Percentiles rank a stretch among this genome's conserved stretches.
phyloP scores from a whole-genome alignment of 1,140 invertebrate genomes.

The Panagrolaimus sp. region DNA sequence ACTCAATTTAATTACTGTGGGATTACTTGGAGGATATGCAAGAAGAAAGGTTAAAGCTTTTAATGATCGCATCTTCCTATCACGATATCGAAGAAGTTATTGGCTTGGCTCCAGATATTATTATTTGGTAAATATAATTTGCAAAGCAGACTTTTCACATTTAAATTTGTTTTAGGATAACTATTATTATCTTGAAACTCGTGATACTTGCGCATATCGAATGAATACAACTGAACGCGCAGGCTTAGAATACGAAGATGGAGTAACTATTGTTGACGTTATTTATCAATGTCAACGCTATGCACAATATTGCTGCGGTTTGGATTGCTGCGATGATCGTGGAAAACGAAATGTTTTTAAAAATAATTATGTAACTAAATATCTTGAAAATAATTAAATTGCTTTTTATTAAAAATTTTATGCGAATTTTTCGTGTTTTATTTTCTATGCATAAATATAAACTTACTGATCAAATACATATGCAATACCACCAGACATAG shows the following conservation, averaged over 20 bases:
- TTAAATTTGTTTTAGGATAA: constrained; percentile 45
- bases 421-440: constrained; percentile 18
- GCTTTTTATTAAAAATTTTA: constrained; percentile 22
- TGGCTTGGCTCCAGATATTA: constrained; percentile 56
- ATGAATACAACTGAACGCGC: constrained; percentile 48
- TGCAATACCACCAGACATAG: constrained; percentile 94
- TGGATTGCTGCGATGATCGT: constrained; percentile 50
- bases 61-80: constrained; percentile 55
- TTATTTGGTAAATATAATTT: constrained; percentile 32
- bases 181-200: constrained; percentile 48
- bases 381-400: constrained; percentile 59
- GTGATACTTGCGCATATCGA: constrained; percentile 52
- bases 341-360: constrained; percentile 5
- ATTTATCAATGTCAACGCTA: constrained; percentile 57
- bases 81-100: constrained; percentile 47
- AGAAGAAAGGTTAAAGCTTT: constrained; percentile 53
- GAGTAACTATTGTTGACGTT: constrained; percentile 45
- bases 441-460: too few relatives aligned
- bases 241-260: constrained; percentile 52
- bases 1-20: constrained; percentile 44
- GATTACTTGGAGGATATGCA: constrained; percentile 51
- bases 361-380: not conserved
- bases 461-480: constrained; percentile 84
- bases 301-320: constrained; percentile 54
- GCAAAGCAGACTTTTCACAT: not conserved